phyloP scores from a whole-genome alignment of 2,797 vertebrate genomes.

The Allobates femoralis region DNA sequence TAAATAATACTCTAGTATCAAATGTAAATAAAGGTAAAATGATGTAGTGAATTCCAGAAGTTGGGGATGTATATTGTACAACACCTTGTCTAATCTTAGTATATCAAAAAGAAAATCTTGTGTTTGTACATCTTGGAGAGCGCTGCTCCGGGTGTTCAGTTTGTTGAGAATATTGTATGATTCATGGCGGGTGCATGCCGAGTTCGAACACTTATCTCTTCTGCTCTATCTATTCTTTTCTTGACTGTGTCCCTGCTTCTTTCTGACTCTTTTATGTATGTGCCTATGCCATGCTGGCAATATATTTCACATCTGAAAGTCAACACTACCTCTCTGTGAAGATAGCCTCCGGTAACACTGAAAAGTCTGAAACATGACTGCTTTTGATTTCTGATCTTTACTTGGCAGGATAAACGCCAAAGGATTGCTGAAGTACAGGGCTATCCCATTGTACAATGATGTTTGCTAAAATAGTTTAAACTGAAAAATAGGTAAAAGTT shows the following conservation, averaged over 20 bases:
- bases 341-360: conserved; percentile 63
- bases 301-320: conserved; percentile 66
- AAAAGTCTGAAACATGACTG: conserved; percentile 41
- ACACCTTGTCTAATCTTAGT: neutral
- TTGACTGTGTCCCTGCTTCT: conserved; percentile 27
- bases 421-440: conserved; percentile 24
- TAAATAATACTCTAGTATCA: neutral
- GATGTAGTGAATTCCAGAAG: neutral
- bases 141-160: neutral
- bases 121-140: conserved; percentile 13
- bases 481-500: neutral
- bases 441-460: conserved; percentile 40
- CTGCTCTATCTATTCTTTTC: conserved; percentile 23
- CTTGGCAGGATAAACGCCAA: conserved; percentile 55
- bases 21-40: neutral
- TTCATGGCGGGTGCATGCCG: conserved; percentile 15
- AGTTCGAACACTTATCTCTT: conserved; percentile 37
- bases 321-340: conserved; percentile 61
- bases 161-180: conserved; percentile 24
- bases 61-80: neutral
- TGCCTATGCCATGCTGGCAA: conserved; percentile 64
- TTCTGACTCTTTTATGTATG: conserved; percentile 55
- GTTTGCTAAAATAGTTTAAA: conserved; percentile 41
- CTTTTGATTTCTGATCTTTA: conserved; percentile 57
- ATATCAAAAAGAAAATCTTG: neutral